phyloP scores from a whole-genome alignment of 2,888 invertebrate species.

The Palloptera scutellata region DNA sequence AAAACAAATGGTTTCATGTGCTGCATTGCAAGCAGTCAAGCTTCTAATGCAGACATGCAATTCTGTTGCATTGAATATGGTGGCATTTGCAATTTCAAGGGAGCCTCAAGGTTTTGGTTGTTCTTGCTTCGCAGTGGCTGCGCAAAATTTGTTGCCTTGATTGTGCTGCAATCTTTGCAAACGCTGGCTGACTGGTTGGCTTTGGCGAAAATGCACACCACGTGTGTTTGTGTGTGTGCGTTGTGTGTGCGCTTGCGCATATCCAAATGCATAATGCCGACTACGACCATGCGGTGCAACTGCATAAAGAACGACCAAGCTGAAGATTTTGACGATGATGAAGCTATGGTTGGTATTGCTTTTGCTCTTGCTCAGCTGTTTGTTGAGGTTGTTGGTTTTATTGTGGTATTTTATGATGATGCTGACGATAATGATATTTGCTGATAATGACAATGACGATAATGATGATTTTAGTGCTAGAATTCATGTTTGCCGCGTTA shows the following conservation, averaged over 20 bases:
- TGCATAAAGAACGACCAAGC: constrained; percentile 12
- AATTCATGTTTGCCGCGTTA: constrained; percentile 43
- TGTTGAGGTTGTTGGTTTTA: constrained; percentile 7
- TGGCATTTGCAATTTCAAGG: constrained; percentile 32
- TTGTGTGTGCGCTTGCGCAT: constrained; percentile 33
- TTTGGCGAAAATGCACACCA: background rate
- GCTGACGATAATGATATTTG: background rate
- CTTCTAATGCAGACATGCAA: constrained; percentile 8
- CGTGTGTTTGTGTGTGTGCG: constrained; percentile 11
- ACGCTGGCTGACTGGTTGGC: constrained; percentile 12
- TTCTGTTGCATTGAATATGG: constrained; percentile 1
- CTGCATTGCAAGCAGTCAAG: background rate
- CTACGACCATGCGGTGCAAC: too few species aligned
- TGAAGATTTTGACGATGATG: constrained; percentile 18
- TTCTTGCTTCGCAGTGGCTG: background rate
- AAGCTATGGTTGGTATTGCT: constrained; percentile 24
- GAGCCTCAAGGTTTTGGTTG: constrained; percentile 38
- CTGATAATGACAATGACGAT: constrained; percentile 6
- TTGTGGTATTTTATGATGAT: background rate
- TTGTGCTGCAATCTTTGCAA: constrained; percentile 1
- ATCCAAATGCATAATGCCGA: constrained; percentile 18
- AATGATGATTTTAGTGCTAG: constrained; percentile 36
- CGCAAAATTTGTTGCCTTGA: background rate
- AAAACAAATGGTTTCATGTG: background rate
- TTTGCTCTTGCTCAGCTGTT: constrained; percentile 10